Evolutionary conservation across 2,888 invertebrate genomes (phyloP).

Genomic region (Anarsia innoxiella): DNA sequence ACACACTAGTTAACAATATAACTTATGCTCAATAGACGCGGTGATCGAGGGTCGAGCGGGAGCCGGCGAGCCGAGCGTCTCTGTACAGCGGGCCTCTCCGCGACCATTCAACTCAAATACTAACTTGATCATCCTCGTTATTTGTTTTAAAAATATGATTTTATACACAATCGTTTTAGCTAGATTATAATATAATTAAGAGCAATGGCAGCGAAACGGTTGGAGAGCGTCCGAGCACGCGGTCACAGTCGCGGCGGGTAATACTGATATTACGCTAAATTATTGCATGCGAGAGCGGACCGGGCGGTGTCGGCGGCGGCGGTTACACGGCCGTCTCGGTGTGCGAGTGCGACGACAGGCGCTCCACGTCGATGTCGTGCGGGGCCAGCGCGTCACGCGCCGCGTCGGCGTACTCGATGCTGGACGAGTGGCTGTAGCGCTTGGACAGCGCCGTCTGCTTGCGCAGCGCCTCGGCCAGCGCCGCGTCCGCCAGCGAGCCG

Average conservation of each 20-base stretch:
- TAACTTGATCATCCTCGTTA: conserved; percentile 41
- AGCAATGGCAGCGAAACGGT: conserved; percentile 52
- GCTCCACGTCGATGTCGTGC: conserved; percentile 94
- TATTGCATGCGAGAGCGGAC: conserved; percentile 33
- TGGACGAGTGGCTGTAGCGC: conserved; percentile 91
- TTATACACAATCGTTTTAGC: conserved; percentile 55
- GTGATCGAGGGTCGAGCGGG: conserved; percentile 25
- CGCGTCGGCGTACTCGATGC: conserved; percentile 93
- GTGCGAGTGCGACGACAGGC: conserved; percentile 94
- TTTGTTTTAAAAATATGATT: conserved; percentile 48
- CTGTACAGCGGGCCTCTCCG: conserved; percentile 21
- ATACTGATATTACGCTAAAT: conserved; percentile 29
- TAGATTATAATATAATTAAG: conserved; percentile 36
- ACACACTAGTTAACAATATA: conserved; percentile 75
- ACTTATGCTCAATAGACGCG: conserved; percentile 57
- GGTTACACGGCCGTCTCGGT: conserved; percentile 94
- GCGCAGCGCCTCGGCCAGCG: conserved; percentile 93
- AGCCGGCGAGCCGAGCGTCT: conserved; percentile 25
- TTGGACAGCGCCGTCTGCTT: conserved; percentile 95
- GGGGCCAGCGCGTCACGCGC: conserved; percentile 91
- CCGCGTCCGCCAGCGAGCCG: conserved; percentile 93
- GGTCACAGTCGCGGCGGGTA: conserved; percentile 18
- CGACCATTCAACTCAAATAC: conserved; percentile 47
- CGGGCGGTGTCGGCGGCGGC: conserved; percentile 20
- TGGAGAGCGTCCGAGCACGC: conserved; percentile 27